Conservation (phyloP, 2,113 vertebrate species). For the Heterocephalus glaber region DNA sequence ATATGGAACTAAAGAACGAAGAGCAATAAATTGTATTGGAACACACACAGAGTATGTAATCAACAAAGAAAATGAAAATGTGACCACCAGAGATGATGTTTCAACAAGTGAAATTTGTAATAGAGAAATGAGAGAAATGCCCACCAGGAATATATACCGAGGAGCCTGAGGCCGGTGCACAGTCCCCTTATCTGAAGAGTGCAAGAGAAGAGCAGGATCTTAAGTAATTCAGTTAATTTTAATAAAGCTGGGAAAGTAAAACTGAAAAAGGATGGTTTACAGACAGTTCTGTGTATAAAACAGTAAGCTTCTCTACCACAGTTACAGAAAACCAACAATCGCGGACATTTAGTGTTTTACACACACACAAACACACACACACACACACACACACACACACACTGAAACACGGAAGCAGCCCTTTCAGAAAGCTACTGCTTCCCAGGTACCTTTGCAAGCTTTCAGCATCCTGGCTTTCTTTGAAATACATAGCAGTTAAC, state of each 20-base stretch:
- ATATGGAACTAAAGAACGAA: background rate
- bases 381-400: background rate
- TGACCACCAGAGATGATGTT: background rate
- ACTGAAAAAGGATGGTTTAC: background rate
- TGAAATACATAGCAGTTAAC: background rate
- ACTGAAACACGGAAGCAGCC: no score
- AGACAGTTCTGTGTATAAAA: background rate
- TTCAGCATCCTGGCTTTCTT: background rate
- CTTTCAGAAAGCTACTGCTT: background rate
- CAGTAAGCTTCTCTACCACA: background rate
- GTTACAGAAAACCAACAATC: background rate
- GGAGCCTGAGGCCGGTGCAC: fast-evolving
- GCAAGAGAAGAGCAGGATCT: background rate
- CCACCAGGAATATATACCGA: background rate
- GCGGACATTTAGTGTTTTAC: background rate
- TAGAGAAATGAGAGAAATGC: background rate
- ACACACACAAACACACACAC: background rate
- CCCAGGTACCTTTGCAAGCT: background rate
- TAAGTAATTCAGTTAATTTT: background rate
- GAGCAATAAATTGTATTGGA: background rate
- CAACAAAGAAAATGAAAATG: background rate
- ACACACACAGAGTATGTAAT: background rate
- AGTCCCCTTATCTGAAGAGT: background rate
- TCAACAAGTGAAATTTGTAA: background rate
- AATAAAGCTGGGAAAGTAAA: background rate